Evolutionary conservation across 2,888 invertebrate species (phyloP).

Genomic region (Neoaliturus tenellus): DNA sequence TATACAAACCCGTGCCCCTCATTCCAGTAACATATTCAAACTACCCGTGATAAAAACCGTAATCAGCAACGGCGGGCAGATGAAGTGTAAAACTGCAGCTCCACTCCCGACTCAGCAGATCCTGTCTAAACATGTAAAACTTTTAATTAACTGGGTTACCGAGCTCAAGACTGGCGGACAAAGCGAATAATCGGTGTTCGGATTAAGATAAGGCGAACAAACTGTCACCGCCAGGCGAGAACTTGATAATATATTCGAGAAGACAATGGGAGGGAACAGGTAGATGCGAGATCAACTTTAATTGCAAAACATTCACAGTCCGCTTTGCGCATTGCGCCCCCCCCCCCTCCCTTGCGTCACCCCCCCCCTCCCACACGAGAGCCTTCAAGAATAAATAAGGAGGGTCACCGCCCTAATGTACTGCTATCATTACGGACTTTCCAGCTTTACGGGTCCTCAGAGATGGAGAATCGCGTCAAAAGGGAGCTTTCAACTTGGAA

Average conservation of each 20-base stretch:
- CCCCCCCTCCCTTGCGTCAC: too few species aligned
- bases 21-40: too few species aligned
- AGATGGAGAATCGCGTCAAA: constrained; percentile 20
- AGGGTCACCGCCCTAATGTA: constrained; percentile 39
- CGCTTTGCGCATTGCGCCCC: not conserved
- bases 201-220: constrained; percentile 31
- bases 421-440: constrained; percentile 38
- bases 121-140: constrained; percentile 12
- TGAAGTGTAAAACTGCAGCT: not conserved
- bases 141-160: constrained; percentile 31
- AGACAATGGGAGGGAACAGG: constrained; percentile 4
- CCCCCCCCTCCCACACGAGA: not conserved
- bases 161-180: not conserved
- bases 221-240: constrained; percentile 10
- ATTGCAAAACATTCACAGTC: constrained; percentile 20
- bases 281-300: constrained; percentile 9
- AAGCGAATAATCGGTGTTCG: constrained; percentile 21
- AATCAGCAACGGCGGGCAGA: not conserved
- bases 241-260: constrained; percentile 27
- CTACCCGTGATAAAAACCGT: not conserved
- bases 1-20: not conserved
- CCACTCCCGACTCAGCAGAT: not conserved
- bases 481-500: constrained; percentile 6
- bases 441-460: not conserved
- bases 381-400: constrained; percentile 2